Conservation (phyloP, 2,888 invertebrate genomes). For the Hypomecis atomaria region DNA sequence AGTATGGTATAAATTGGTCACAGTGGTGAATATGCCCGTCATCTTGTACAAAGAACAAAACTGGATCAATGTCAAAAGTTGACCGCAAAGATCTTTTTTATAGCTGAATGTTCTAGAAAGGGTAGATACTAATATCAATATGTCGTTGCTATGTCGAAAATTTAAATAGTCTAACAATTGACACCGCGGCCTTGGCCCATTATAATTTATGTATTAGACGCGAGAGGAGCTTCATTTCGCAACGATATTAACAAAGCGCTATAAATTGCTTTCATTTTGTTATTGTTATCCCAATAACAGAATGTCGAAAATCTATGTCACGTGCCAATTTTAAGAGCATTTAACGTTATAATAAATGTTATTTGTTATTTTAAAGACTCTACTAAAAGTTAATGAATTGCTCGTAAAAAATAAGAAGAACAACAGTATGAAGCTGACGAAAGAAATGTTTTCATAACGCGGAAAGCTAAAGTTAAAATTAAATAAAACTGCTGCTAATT, state of each 20-base stretch:
- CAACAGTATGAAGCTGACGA: neutral
- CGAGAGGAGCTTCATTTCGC: neutral
- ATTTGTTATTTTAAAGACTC: constrained; percentile 4
- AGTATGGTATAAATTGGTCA: no score
- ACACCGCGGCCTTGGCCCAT: neutral
- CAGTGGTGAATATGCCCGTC: no score
- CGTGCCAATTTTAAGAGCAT: constrained; percentile 18
- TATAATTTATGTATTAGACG: no score
- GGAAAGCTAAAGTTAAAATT: neutral
- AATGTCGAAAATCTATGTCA: constrained; percentile 22
- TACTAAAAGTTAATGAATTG: constrained; percentile 8
- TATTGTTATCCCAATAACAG: constrained; percentile 5
- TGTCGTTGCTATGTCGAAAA: neutral
- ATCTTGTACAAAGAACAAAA: no score
- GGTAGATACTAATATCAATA: neutral
- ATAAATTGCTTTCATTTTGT: constrained; percentile 8
- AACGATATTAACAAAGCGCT: constrained; percentile 4
- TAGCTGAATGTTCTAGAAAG: no score
- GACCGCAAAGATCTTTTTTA: no score
- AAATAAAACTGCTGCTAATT: no score
- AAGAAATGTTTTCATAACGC: constrained; percentile 2
- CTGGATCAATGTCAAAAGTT: no score
- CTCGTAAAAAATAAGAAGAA: constrained; percentile 4
- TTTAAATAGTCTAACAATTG: constrained; percentile 9
- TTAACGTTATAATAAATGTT: constrained; percentile 5